Evolutionary conservation across 2,888 invertebrate species (phyloP), one percentile per base, ranked within the genome.

Genomic region (Rhagonycha fulva): DNA sequence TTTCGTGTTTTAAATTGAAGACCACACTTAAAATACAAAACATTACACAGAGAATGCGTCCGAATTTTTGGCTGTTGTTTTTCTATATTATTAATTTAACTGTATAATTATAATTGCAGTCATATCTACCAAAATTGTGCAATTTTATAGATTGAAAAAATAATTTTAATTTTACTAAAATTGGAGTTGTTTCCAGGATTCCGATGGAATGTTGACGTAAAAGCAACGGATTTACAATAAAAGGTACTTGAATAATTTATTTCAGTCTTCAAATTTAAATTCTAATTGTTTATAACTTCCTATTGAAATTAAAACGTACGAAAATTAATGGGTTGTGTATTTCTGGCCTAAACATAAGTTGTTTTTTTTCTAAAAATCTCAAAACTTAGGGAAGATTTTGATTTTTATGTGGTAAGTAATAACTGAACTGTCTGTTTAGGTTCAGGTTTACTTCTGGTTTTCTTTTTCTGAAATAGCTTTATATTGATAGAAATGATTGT

Each of bases 121-220:
- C 30, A 19, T 32, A n/a, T 14, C 11, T 68, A 24, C 30, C 14
- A 68, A 19, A 19, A 30, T 14, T 14, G 19, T 14, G 2, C 47
- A 26, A 68, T 28, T 19, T 19, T 67, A 14, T 26, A 1, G 24
- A 24, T 67, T 67, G 26, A 26, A 26, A 26, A 30, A 9, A n/a
- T 47, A n/a, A 47, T 47, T 47, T 47, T 47, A n/a, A n/a, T 47
- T 47, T 47, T 60, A 62, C 70, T 62, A 26, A 73, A 68, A 62
- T 62, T 68, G 14, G 14, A 73, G 68, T 74, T 76, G 26, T 73
- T 76, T 76, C 67, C 76, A 76, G 76, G 76, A 76, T 70, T 73
- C 73, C 76, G 68, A 73, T 76, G 76, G 72, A 14, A 70, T 76
- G 71, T 76, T 63, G 73, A 62, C 72, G 69, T 76, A 76, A 71